Evolutionary conservation across 2,113 vertebrate species (phyloP), one percentile per base, ranked within the genome.

Genomic region (Apistogramma diplotaenia): DNA sequence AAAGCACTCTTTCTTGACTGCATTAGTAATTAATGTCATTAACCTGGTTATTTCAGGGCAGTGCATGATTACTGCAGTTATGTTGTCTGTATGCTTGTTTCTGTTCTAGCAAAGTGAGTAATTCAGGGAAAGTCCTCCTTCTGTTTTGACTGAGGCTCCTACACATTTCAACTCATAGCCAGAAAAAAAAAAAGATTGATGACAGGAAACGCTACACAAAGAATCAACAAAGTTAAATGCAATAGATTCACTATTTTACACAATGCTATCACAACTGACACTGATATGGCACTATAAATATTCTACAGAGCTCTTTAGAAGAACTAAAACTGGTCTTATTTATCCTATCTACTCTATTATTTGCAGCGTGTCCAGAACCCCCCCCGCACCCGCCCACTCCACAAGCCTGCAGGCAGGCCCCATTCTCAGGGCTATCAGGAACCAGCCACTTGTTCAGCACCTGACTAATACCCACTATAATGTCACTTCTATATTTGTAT

Each of bases 401-500:
- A 29, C 65, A 31, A 84, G 90, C 40, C 73, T 74, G 78, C 79
- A 79, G 87, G 70, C 86, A 80, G 79, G 53, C 83, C 84, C 88
- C 82, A 79, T 88, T 90, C 87, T 90, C 88, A 86, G 87, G 87
- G 87, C 93, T 94, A 94, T 95, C 94, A 94, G 90, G 79, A 92
- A 87, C 62, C 82, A 91, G 92, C 90, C 93, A 93, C 95, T 95
- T 93, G 94, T 93, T 93, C 91, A 90, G 89, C 94, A 95, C 94
- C 94, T 95, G 95, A 95, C 94, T 94, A 93, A 94, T 94, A 93
- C 93, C 93, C 93, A 89, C 92, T 91, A 88, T 95, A 94, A 93
- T 95, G 93, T 95, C 94, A 94, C 92, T 91, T 94, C 95, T 96
- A 96, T 96, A 95, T 96, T 96, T 96, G 94, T 95, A 92, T 93